Conservation (phyloP, 2,888 invertebrate species). For the Ellobium chinense region DNA sequence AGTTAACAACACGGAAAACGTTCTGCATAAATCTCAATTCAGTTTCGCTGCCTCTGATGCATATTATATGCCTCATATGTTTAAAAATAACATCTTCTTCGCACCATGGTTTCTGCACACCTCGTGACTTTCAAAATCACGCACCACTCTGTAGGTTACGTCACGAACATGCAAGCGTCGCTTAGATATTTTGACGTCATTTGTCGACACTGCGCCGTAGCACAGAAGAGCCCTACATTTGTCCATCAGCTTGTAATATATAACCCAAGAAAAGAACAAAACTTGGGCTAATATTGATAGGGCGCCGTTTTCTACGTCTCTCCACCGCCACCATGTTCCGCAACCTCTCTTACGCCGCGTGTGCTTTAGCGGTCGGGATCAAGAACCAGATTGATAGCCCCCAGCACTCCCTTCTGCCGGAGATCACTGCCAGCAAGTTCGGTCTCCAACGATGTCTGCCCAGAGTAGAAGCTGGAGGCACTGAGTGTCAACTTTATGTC, state of each 20-base stretch:
- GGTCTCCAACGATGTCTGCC: slow-evolving; percentile 31
- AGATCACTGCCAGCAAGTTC: slow-evolving; percentile 1
- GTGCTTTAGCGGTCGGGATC: slow-evolving; percentile 37
- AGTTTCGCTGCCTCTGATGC: too few relatives aligned
- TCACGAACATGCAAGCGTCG: neutral
- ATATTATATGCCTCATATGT: too few relatives aligned
- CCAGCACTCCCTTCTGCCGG: neutral
- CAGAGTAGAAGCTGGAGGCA: slow-evolving; percentile 6
- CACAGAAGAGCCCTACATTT: neutral
- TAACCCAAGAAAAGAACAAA: neutral
- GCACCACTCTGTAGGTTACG: neutral
- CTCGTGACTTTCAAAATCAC: neutral
- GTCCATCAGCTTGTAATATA: too few relatives aligned
- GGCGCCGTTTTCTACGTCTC: neutral
- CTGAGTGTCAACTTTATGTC: slow-evolving; percentile 34
- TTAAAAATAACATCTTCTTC: too few relatives aligned
- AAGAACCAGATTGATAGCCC: slow-evolving; percentile 24
- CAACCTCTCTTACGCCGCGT: slow-evolving; percentile 41
- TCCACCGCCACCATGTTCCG: slow-evolving; percentile 33
- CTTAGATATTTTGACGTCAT: slow-evolving; percentile 28
- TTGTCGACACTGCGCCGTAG: neutral
- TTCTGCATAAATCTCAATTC: too few relatives aligned
- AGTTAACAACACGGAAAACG: too few relatives aligned
- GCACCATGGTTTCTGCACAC: too few relatives aligned
- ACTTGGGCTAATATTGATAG: neutral